A percentile compares a stretch with the other conserved stretches of the same genome.
Evolutionary conservation across 2,797 vertebrate species (phyloP).

Genomic region (Ispidina picta): DNA sequence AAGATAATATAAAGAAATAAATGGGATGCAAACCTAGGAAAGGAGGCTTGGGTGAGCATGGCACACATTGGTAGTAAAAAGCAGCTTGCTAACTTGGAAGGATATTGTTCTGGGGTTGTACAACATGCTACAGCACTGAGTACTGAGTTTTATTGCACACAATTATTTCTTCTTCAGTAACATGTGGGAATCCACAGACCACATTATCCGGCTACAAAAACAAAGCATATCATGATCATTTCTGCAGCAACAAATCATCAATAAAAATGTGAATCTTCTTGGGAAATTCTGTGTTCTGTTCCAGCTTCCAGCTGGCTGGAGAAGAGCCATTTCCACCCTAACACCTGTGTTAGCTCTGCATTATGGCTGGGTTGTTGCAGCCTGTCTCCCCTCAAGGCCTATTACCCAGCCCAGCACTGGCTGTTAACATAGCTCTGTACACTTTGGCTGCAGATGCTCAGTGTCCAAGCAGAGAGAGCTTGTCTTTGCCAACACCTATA

Average conservation of each 20-base stretch:
- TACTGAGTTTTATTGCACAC: neutral
- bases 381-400: rapidly evolving
- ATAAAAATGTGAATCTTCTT: neutral
- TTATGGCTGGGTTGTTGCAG: neutral
- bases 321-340: neutral
- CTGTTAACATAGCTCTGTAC: neutral
- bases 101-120: neutral
- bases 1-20: neutral
- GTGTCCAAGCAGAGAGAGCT: neutral
- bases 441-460: neutral
- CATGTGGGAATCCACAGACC: neutral
- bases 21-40: neutral
- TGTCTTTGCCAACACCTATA: neutral
- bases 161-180: neutral
- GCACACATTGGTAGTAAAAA: neutral
- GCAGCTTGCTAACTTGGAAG: neutral
- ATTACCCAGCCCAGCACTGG: neutral
- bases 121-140: neutral
- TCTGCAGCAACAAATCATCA: neutral
- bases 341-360: neutral
- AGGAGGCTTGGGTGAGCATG: neutral
- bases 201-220: neutral
- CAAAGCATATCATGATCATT: neutral
- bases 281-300: neutral
- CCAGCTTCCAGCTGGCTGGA: neutral